Evolutionary conservation across 2,797 vertebrate genomes (phyloP).

Genomic region (Eremophila alpestris): DNA sequence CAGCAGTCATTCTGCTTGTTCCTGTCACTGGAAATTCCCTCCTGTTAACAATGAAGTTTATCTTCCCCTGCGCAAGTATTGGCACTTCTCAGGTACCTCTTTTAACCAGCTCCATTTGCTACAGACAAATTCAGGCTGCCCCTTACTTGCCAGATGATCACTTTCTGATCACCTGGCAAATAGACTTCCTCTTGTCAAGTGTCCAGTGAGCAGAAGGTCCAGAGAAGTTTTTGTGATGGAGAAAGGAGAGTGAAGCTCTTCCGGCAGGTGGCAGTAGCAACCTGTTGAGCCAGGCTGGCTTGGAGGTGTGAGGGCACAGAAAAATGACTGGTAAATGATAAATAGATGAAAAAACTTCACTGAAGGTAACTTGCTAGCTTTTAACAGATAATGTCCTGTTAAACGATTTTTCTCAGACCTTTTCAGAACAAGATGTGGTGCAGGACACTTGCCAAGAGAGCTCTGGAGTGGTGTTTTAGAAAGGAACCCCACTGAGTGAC

Average conservation of each 20-base stretch:
- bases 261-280: slow-evolving; percentile 6
- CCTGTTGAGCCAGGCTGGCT: background rate
- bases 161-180: background rate
- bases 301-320: background rate
- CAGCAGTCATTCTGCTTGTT: background rate
- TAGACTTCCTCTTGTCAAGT: background rate
- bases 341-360: background rate
- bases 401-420: background rate
- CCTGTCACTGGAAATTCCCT: background rate
- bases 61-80: background rate
- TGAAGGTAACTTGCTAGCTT: background rate
- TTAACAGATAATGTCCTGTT: background rate
- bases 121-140: background rate
- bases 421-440: background rate
- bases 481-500: background rate
- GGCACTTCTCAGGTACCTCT: background rate
- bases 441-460: background rate
- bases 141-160: background rate
- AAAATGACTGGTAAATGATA: background rate
- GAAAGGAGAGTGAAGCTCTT: background rate
- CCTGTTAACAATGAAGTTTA: background rate
- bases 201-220: background rate
- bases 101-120: background rate
- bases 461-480: background rate
- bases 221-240: too few relatives aligned